Evolutionary conservation across 2,797 vertebrate species (phyloP), one percentile per base, ranked within the genome.

Genomic region (Siniperca obscura): DNA sequence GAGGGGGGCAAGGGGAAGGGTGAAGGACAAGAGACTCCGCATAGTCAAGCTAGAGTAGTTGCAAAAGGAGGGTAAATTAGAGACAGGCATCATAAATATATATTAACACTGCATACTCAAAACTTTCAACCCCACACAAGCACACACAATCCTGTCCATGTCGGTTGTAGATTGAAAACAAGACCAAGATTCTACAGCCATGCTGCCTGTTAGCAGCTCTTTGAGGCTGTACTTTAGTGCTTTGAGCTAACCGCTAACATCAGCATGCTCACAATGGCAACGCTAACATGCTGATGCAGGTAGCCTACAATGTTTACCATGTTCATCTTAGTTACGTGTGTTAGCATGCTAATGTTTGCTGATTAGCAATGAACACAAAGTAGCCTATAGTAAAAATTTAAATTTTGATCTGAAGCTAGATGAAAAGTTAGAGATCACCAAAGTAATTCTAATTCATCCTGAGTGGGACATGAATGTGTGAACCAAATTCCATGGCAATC

Each of bases 11-110:
- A 79, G 76, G 71, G 82, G 78, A 76, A 85, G 86, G 87, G 80
- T 91, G 90, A 89, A 90, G 90, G 91, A 91, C 87, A 87, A 87
- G 86, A 76, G 79, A 88, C 82, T 70, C 74, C 0, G 69, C 69
- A 42, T 21, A 70, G 79, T 83, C 85, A 81, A 83, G 69, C 48
- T 27, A 70, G 72, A 72, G 88, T 66, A 27, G 12, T 71, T 69
- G 64, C 48, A 74, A 74, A 83, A 76, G 78, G 70, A 80, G 70
- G 61, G 59, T 62, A 61, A 91, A 93, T 74, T 72, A 70, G 80
- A 77, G 67, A 73, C 74, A 76, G 69, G 30, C 21, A 42, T 56
- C 12, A 38, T 79, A 71, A 81, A 87, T 65, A 53, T 76, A 70
- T 77, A 62, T 84, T 81, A 83, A 78, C 57, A 27, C 22, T 74